A percentile compares a stretch with the other conserved stretches of the same genome.
Conservation (phyloP, 1,140 invertebrate genomes). For the Temnothorax longispinosus region DNA sequence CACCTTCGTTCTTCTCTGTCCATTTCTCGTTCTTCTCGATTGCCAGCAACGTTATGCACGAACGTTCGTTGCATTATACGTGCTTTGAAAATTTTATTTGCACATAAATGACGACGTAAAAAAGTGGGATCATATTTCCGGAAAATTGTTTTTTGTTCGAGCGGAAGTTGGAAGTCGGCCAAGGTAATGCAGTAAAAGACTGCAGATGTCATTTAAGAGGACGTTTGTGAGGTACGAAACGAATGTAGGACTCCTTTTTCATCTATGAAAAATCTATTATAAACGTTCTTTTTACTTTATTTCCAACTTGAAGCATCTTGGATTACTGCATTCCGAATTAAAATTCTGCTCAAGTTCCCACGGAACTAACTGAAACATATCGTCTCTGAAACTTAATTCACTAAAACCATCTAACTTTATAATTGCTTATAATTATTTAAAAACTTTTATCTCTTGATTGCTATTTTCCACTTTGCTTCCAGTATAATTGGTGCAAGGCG, state of each 20-base stretch:
- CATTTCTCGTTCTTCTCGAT: not conserved
- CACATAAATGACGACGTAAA: not conserved
- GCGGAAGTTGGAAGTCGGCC: conserved; percentile 26
- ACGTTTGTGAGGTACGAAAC: conserved; percentile 37
- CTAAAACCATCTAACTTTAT: conserved; percentile 19
- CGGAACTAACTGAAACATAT: not conserved
- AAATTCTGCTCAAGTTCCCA: conserved; percentile 2
- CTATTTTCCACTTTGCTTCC: not conserved
- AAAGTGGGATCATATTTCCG: not conserved
- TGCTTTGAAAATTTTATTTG: conserved; percentile 26
- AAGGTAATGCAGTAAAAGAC: conserved; percentile 23
- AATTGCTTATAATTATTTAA: conserved; percentile 23
- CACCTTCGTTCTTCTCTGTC: not conserved
- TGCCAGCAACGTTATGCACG: not conserved
- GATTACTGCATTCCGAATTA: not conserved
- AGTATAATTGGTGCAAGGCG: not conserved
- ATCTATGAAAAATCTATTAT: conserved; percentile 28
- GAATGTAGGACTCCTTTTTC: conserved; percentile 13
- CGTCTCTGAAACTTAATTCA: conserved; percentile 13
- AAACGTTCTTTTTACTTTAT: not conserved
- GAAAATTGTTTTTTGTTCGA: conserved; percentile 47
- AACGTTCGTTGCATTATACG: conserved; percentile 1
- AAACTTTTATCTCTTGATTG: not conserved
- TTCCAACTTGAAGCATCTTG: not conserved
- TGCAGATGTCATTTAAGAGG: conserved; percentile 20